Evolutionary conservation across 2,797 vertebrate genomes (phyloP).

Genomic region (Prionace glauca): DNA sequence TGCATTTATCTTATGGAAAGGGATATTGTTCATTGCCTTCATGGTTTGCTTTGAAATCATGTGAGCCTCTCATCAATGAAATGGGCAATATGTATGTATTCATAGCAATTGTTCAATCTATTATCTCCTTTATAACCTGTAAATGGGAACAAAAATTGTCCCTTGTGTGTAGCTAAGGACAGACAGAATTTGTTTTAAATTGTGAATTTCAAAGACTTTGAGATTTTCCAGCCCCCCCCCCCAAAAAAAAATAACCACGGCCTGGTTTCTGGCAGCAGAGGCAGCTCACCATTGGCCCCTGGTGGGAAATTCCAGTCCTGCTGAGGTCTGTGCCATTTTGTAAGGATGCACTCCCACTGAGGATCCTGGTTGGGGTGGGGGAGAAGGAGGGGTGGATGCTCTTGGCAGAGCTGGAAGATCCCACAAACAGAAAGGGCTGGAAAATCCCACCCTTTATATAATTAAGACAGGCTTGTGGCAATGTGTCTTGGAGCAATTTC

Average conservation of each 20-base stretch:
- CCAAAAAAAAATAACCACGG: too few relatives aligned
- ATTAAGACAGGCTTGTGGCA: background rate
- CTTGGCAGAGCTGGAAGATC: too few relatives aligned
- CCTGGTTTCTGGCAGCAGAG: too few relatives aligned
- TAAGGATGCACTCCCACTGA: too few relatives aligned
- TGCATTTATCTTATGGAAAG: background rate
- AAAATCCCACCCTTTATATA: background rate
- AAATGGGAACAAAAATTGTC: background rate
- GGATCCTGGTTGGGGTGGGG: too few relatives aligned
- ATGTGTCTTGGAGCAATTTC: background rate
- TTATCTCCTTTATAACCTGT: background rate
- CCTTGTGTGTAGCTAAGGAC: background rate
- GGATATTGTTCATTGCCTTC: background rate
- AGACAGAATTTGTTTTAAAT: background rate
- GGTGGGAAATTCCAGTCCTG: too few relatives aligned
- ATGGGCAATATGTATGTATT: background rate
- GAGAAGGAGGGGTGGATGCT: too few relatives aligned
- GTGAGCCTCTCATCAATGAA: background rate
- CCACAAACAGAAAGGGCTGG: too few relatives aligned
- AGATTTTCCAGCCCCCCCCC: too few relatives aligned
- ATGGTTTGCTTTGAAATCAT: background rate
- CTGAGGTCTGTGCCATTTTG: too few relatives aligned
- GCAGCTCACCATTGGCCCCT: too few relatives aligned
- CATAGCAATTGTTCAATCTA: background rate
- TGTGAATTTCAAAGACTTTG: background rate